Evolutionary conservation across 2,888 invertebrate species (phyloP).

Genomic region (Troglohyphantes excavatus): DNA sequence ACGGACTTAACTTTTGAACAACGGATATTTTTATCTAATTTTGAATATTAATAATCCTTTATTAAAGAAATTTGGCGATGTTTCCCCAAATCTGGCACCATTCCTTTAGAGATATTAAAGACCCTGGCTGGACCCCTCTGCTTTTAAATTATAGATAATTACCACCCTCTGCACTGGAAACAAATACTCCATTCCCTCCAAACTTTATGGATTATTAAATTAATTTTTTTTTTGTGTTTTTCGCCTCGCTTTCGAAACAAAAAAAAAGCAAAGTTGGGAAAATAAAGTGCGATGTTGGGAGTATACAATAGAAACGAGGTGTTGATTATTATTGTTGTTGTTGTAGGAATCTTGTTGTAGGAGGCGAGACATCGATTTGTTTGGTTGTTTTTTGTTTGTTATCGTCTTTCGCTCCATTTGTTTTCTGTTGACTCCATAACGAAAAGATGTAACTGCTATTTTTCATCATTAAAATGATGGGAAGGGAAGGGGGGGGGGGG

Average conservation of each 20-base stretch:
- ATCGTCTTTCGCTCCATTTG: constrained; percentile 64
- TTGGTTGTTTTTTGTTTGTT: constrained; percentile 51
- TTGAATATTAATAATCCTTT: too few species aligned
- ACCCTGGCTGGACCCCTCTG: neutral
- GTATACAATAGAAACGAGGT: neutral
- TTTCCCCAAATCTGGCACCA: too few species aligned
- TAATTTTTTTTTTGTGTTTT: constrained; percentile 42
- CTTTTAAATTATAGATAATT: constrained; percentile 78
- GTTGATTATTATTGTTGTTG: constrained; percentile 51
- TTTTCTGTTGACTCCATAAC: constrained; percentile 58
- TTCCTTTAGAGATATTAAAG: constrained; percentile 25
- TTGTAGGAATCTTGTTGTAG: neutral
- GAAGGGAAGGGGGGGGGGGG: neutral
- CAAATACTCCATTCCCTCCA: constrained; percentile 77
- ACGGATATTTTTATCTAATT: too few species aligned
- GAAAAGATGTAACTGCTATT: constrained; percentile 13
- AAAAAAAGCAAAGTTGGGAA: neutral
- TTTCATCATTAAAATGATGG: constrained; percentile 27
- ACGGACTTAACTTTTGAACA: too few species aligned
- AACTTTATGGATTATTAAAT: constrained; percentile 69
- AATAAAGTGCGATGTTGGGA: neutral
- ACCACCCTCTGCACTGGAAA: constrained; percentile 73
- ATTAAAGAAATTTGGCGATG: too few species aligned
- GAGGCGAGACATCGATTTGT: constrained; percentile 21
- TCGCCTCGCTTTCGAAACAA: neutral